Evolutionary conservation across 1,140 invertebrate genomes (phyloP).

Genomic region (Reticulitermes speratus): DNA sequence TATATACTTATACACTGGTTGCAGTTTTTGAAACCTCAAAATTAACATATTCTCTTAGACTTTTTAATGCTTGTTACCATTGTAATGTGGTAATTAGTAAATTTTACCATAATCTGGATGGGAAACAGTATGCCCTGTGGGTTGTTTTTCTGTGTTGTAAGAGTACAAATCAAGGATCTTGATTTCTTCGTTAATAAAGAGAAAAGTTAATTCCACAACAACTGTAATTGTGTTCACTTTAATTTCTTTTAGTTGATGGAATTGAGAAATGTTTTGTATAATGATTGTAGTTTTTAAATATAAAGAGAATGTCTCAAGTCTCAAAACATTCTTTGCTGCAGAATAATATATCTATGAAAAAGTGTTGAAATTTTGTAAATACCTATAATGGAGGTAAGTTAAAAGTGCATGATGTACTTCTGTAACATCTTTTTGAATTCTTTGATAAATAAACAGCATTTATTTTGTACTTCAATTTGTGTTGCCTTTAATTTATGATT

Average conservation of each 20-base stretch:
- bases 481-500: background rate
- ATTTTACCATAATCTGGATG: background rate
- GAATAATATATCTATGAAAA: background rate
- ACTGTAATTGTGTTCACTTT: background rate
- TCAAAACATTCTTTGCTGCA: background rate
- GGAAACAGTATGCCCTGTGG: background rate
- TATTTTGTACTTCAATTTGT: background rate
- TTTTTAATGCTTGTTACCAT: background rate
- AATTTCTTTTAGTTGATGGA: background rate
- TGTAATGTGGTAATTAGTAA: background rate
- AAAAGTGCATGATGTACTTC: background rate
- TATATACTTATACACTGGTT: background rate
- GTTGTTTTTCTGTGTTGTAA: background rate
- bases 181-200: background rate
- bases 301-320: background rate
- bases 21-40: background rate
- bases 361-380: background rate
- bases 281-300: background rate
- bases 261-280: background rate
- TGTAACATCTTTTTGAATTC: conserved; percentile 1
- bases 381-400: background rate
- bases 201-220: background rate
- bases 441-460: background rate
- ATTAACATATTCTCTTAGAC: background rate
- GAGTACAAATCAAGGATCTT: background rate